Base-by-base conservation (phyloP, 2,888 invertebrate species). In the Melieria omissa region DNA sequence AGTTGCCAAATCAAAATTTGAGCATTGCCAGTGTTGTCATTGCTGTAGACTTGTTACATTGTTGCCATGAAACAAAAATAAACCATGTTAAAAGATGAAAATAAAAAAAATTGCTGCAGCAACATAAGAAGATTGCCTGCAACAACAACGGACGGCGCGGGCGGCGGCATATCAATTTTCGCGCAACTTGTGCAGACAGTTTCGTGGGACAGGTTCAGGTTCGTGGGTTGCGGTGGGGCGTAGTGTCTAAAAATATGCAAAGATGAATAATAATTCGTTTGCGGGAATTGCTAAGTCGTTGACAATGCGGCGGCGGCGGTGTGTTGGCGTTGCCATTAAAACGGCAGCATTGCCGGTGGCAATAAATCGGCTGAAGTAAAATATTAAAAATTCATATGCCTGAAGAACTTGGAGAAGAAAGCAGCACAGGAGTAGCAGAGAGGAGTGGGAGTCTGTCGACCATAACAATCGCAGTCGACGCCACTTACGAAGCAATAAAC, bases 211-310 rank as follows among this genome's bases (percentile, higher is more conserved):
- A 29, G 29, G 29, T 29, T 29, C 29, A 29, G 16, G 16, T 1
- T 16, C 2, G n/a, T n/a, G 16, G 16, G 16, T 16, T 16, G 16
- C 1, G 16, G 16, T 16, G 16, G 16, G 16, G 16, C 16, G 16
- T 16, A 16, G 16, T 16, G 16, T 16, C 1, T 16, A 16, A 16
- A 60, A 42, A 67, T 52, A 60, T 42, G 52, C 16, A 52, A 58
- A 58, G 45, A 68, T 68, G 68, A 68, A 61, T 68, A 49, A 49
- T 68, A 61, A 68, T 61, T 60, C n/a, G 45, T 61, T 68, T 68
- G 61, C 8, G 12, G 16, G 29, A 16, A 16, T 29, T 29, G 3
- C 29, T 2, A 29, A 44, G 45, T 8, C 12, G 44, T 45, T 12
- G 5, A 14, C 5, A 29, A 44, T n/a, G 60, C n/a, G 14, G 60